A percentile compares a stretch with the other conserved stretches of the same genome.
Evolutionary conservation across 2,888 invertebrate genomes (phyloP).

Genomic region (Amphiduros pacificus): DNA sequence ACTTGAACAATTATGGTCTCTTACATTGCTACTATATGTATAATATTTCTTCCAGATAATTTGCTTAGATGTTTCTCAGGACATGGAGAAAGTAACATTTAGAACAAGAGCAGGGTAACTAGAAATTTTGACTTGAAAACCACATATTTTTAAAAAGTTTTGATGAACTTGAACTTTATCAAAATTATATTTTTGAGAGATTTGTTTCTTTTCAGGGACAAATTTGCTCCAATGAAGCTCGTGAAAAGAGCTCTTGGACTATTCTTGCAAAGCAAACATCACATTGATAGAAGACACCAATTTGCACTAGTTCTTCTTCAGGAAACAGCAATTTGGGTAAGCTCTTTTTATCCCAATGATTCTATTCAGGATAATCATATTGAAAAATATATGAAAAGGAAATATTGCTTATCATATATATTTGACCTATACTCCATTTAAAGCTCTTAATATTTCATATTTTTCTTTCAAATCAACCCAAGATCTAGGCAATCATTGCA

Average conservation of each 20-base stretch:
- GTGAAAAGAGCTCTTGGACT: conserved; percentile 46
- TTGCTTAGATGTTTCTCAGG: conserved; percentile 51
- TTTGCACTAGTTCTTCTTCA: conserved; percentile 49
- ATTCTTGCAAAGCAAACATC: conserved; percentile 47
- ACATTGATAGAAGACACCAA: conserved; percentile 46
- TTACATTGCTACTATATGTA: not conserved
- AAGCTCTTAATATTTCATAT: no score
- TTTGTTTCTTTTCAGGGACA: conserved; percentile 18
- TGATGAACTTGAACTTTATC: not conserved
- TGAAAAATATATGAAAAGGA: no score
- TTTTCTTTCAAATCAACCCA: no score
- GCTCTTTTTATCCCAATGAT: conserved; percentile 8
- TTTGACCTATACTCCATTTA: no score
- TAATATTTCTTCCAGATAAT: conserved; percentile 38
- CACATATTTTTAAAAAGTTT: not conserved
- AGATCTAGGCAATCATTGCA: no score
- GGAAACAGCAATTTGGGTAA: conserved; percentile 48
- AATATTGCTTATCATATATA: no score
- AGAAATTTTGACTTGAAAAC: not conserved
- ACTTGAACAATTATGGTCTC: not conserved
- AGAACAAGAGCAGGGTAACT: conserved; percentile 52
- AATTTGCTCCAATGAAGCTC: conserved; percentile 43
- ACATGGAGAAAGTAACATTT: conserved; percentile 50
- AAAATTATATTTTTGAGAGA: not conserved
- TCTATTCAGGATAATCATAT: no score